Conservation (phyloP, 2,113 vertebrate species). For the Tragelaphus imberbis region DNA sequence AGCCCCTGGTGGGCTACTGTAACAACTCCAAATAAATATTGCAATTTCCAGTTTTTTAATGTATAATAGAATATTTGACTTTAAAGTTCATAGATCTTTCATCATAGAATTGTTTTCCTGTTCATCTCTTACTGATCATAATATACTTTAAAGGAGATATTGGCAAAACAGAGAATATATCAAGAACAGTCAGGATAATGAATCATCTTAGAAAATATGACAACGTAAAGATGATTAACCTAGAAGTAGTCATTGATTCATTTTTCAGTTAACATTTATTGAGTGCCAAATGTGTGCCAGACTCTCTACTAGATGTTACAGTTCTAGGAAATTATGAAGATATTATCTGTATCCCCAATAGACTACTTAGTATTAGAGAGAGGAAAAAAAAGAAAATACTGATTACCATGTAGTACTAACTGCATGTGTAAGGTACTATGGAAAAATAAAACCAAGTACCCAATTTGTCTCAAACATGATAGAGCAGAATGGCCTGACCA, state of each 20-base stretch:
- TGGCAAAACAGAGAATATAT: not conserved
- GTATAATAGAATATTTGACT: not conserved
- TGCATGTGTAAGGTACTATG: not conserved
- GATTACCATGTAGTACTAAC: too few species aligned
- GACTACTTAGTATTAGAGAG: not conserved
- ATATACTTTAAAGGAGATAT: not conserved
- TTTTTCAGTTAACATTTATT: not conserved
- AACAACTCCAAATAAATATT: not conserved
- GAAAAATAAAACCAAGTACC: not conserved
- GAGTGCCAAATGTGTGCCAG: not conserved
- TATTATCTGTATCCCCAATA: not conserved
- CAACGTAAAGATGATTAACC: not conserved
- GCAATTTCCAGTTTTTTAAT: not conserved
- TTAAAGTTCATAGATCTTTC: not conserved
- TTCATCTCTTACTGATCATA: not conserved
- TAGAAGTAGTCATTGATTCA: not conserved
- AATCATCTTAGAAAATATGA: not conserved
- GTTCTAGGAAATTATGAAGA: not conserved
- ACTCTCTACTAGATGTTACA: not conserved
- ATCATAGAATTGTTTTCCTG: not conserved
- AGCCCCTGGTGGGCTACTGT: not conserved
- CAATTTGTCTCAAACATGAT: not conserved
- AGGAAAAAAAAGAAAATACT: too few species aligned
- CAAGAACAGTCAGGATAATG: not conserved
- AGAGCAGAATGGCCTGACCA: not conserved